Conservation (phyloP, 2,888 invertebrate species). For the Holacanthella duospinosa region DNA sequence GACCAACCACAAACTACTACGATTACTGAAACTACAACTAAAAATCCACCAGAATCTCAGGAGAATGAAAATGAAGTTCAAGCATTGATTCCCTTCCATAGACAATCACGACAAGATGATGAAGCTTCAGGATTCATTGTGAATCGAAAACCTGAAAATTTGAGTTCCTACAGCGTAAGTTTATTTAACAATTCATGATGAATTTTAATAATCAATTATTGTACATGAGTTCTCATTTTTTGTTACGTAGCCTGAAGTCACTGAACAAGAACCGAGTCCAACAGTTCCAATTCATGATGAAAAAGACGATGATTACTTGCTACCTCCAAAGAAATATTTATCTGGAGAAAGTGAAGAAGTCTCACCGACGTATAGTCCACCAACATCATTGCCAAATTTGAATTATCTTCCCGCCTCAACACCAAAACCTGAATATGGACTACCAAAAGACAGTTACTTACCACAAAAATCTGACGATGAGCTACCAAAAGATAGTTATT, state of each 20-base stretch:
- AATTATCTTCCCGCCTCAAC: not conserved
- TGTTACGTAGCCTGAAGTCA: no score
- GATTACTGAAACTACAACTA: not conserved
- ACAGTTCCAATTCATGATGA: not conserved
- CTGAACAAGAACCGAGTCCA: no score
- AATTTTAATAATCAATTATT: no score
- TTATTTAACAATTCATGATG: not conserved
- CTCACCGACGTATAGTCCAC: not conserved
- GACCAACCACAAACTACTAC: not conserved
- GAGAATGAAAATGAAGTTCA: not conserved
- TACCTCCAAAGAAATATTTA: not conserved
- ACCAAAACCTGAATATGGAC: slow-evolving; percentile 6
- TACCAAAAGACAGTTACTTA: no score
- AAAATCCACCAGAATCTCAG: not conserved
- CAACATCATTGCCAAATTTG: not conserved
- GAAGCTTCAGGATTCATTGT: slow-evolving; percentile 11
- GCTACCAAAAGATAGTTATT: not conserved
- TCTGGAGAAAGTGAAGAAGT: no score
- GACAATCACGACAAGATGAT: not conserved
- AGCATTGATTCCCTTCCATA: not conserved
- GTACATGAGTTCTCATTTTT: no score
- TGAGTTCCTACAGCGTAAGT: not conserved
- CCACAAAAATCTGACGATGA: not conserved
- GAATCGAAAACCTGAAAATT: not conserved
- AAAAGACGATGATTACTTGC: not conserved